These are phyloP conservation scores for Denticeps clupeoides DNA, from an alignment of 2,797 vertebrate species.

Conservation along the genomic window DNA sequence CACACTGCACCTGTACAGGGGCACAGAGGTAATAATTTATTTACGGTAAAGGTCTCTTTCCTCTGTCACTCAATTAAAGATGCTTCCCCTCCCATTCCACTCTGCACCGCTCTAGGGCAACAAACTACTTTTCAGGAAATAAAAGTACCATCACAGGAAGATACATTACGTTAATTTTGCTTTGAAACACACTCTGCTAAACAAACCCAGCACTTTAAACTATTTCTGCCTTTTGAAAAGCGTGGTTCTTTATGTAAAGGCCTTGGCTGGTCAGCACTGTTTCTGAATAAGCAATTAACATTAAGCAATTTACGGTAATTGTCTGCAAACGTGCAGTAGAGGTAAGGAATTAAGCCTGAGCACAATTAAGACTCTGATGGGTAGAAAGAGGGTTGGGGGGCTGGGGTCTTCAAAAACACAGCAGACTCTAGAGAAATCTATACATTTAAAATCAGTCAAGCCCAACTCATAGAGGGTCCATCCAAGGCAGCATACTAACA, in stretches of 20 bases:
- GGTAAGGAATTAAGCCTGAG: too few species aligned
- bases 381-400: neutral
- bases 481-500: neutral
- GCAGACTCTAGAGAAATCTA: neutral
- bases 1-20: neutral
- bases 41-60: constrained; percentile 18
- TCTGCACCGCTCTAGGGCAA: constrained; percentile 20
- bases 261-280: too few species aligned
- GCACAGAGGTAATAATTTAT: neutral
- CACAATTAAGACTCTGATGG: too few species aligned
- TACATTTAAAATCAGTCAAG: neutral
- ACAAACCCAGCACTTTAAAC: too few species aligned
- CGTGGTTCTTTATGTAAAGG: too few species aligned
- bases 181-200: too few species aligned
- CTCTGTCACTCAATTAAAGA: constrained; percentile 22
- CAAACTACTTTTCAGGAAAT: constrained; percentile 12
- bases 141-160: too few species aligned
- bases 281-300: too few species aligned
- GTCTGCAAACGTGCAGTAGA: too few species aligned
- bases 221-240: too few species aligned
- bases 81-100: constrained; percentile 12
- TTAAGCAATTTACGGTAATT: too few species aligned
- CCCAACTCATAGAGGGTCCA: neutral
- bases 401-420: neutral
- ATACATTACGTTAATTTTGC: too few species aligned